Evolutionary conservation across 2,113 vertebrate genomes (phyloP).

Genomic region (Amazona guildingii): DNA sequence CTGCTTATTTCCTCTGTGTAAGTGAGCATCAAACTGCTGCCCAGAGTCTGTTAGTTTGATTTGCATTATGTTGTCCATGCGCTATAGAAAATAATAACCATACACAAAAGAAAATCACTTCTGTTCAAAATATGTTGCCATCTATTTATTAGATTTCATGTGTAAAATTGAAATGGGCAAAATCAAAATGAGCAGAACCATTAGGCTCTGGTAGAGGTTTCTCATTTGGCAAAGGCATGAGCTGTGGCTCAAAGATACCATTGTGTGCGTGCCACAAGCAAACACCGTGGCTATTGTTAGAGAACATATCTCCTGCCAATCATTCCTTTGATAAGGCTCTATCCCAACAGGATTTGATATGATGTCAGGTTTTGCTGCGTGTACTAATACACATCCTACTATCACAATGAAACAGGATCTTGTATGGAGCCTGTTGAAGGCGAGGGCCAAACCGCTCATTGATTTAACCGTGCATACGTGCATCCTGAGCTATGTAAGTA

Average conservation of each 20-base stretch:
- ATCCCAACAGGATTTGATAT: neutral
- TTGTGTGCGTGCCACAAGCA: neutral
- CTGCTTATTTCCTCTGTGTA: neutral
- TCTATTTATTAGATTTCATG: neutral
- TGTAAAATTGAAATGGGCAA: neutral
- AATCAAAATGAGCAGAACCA: neutral
- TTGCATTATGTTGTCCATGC: neutral
- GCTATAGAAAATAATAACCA: neutral
- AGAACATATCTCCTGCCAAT: neutral
- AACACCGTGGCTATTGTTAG: neutral
- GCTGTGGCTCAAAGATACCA: neutral
- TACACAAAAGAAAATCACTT: neutral
- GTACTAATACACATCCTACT: neutral
- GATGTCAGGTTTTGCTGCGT: neutral
- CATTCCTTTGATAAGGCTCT: neutral
- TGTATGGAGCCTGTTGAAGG: neutral
- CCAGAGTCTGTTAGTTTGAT: neutral
- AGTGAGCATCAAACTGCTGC: neutral
- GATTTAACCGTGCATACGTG: neutral
- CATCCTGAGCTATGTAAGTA: neutral
- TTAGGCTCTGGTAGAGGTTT: neutral
- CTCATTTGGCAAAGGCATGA: neutral
- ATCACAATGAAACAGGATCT: neutral
- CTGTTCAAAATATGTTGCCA: neutral
- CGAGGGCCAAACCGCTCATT: neutral